Conservation (phyloP, 2,797 vertebrate species). For the Sarcoramphus papa region DNA sequence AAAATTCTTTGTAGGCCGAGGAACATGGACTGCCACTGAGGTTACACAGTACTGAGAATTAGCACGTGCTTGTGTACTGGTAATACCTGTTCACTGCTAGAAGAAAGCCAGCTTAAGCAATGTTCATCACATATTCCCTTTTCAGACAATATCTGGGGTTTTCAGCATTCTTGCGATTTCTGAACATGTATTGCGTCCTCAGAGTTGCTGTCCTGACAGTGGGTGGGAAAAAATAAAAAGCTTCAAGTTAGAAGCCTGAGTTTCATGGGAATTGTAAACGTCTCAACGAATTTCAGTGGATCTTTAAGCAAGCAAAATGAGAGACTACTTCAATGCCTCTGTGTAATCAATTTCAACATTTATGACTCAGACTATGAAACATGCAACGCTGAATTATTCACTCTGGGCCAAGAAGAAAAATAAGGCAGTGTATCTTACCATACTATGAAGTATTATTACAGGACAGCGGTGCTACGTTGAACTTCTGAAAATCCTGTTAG, state of each 20-base stretch:
- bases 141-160: neutral
- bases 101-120: neutral
- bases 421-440: neutral
- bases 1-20: neutral
- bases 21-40: neutral
- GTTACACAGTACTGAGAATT: neutral
- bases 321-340: neutral
- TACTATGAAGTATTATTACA: neutral
- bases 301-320: conserved; percentile 22
- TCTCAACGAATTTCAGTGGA: neutral
- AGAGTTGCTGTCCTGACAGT: neutral
- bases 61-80: neutral
- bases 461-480: neutral
- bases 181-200: neutral
- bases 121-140: neutral
- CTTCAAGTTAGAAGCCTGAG: neutral
- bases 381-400: neutral
- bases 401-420: neutral
- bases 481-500: neutral
- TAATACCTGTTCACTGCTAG: neutral
- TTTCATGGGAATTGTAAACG: conserved; percentile 11
- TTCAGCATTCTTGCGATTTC: neutral
- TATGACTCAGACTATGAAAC: conserved; percentile 14
- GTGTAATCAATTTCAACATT: conserved; percentile 6
- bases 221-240: neutral